These are phyloP conservation scores for Drosophila koepferae DNA, from an alignment of 2,888 invertebrate species.

Conservation along the genomic window DNA sequence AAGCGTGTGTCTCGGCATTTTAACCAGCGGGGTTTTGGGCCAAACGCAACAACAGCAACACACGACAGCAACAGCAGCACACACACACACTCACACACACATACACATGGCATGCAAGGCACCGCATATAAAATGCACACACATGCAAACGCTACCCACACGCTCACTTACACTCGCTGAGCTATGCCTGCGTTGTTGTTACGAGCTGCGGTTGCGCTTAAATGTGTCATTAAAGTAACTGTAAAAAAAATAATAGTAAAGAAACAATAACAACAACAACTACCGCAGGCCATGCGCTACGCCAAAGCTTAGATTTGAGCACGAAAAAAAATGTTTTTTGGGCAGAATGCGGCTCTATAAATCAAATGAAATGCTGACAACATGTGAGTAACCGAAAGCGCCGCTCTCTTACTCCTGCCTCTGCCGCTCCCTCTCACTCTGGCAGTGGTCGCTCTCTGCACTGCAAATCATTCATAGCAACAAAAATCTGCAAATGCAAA, in stretches of 20 bases:
- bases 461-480: slow-evolving; percentile 63
- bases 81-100: slow-evolving; percentile 9
- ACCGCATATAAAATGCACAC: slow-evolving; percentile 68
- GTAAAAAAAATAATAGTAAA: slow-evolving; percentile 14
- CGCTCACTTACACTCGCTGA: slow-evolving; percentile 29
- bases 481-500: slow-evolving; percentile 16
- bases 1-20: slow-evolving; percentile 78
- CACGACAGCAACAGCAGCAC: slow-evolving; percentile 13
- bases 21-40: slow-evolving; percentile 66
- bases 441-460: not conserved
- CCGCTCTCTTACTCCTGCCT: not conserved
- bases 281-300: not conserved
- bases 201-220: slow-evolving; percentile 73
- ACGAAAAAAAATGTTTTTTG: slow-evolving; percentile 32
- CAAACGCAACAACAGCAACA: slow-evolving; percentile 28
- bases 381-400: slow-evolving; percentile 19
- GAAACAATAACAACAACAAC: slow-evolving; percentile 18
- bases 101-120: slow-evolving; percentile 17
- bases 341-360: slow-evolving; percentile 61
- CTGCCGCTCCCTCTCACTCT: not conserved
- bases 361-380: slow-evolving; percentile 56
- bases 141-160: slow-evolving; percentile 55
- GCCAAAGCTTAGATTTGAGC: slow-evolving; percentile 54
- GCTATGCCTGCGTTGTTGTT: slow-evolving; percentile 51
- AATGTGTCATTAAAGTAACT: slow-evolving; percentile 73